A percentile compares a stretch with the other conserved stretches of the same genome.
Conservation (phyloP, 2,113 vertebrate species). For the Puma concolor region DNA sequence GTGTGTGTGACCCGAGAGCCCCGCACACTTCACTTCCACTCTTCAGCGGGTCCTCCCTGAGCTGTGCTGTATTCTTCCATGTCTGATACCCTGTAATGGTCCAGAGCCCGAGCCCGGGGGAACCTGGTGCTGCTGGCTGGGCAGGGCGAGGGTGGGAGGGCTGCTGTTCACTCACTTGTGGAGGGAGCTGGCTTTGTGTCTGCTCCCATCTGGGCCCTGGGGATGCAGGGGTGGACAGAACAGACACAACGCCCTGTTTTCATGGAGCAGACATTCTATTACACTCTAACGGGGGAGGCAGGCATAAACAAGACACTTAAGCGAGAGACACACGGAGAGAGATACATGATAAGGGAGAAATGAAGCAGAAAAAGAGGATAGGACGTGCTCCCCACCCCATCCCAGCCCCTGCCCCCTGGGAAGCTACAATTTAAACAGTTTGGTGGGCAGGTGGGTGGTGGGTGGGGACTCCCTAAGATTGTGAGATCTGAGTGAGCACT, state of each 20-base stretch:
- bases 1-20: not conserved
- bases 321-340: not conserved
- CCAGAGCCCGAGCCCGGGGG: not conserved
- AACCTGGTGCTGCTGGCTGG: not conserved
- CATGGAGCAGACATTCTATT: not conserved
- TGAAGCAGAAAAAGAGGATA: not conserved
- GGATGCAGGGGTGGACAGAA: not conserved
- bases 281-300: not conserved
- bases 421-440: not conserved
- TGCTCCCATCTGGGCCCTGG: not conserved
- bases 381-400: not conserved
- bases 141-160: not conserved
- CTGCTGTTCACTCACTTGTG: not conserved
- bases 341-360: not conserved
- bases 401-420: not conserved
- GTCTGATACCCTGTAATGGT: fast-evolving
- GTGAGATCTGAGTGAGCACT: not conserved
- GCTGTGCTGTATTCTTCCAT: not conserved
- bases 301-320: not conserved
- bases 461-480: not conserved
- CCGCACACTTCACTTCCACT: not conserved
- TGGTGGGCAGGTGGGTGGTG: not conserved
- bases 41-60: not conserved
- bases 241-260: not conserved
- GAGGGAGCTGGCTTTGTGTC: not conserved